phyloP scores from a whole-genome alignment of 2,113 vertebrate genomes.

The Condylura cristata region DNA sequence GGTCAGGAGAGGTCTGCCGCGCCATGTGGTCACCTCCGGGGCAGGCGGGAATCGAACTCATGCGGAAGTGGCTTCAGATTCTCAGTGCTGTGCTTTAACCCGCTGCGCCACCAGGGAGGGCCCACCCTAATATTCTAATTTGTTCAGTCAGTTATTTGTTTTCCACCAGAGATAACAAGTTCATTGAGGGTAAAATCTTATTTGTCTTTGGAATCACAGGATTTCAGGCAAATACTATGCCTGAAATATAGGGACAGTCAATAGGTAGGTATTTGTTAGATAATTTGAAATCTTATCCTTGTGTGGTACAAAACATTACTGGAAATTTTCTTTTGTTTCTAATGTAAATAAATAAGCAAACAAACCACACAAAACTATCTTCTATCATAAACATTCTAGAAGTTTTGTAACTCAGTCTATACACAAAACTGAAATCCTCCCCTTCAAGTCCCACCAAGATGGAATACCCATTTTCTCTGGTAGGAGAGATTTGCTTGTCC shows the following conservation, averaged over 20 bases:
- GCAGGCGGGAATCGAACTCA: no score
- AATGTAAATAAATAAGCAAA: neutral
- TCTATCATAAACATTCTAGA: neutral
- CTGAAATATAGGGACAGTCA: neutral
- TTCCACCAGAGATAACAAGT: neutral
- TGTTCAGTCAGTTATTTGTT: neutral
- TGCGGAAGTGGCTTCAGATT: no score
- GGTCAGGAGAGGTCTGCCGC: no score
- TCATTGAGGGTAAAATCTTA: neutral
- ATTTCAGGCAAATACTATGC: neutral
- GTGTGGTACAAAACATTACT: slow-evolving; percentile 6
- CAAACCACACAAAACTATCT: neutral
- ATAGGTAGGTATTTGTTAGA: neutral
- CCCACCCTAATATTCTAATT: neutral
- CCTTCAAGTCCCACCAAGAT: neutral
- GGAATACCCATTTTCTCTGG: neutral
- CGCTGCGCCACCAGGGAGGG: no score
- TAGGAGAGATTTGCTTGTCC: neutral
- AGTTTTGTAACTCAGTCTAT: neutral
- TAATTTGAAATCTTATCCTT: slow-evolving; percentile 14
- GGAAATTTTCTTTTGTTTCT: slow-evolving; percentile 24
- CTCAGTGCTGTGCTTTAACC: no score
- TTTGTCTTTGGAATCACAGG: slow-evolving; percentile 3
- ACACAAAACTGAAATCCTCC: neutral
- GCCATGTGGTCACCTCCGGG: no score